Percentiles rank a stretch among this genome's conserved stretches.
Evolutionary conservation across 1,140 invertebrate genomes (phyloP).

Genomic region (Pseudomyrmex concolor): DNA sequence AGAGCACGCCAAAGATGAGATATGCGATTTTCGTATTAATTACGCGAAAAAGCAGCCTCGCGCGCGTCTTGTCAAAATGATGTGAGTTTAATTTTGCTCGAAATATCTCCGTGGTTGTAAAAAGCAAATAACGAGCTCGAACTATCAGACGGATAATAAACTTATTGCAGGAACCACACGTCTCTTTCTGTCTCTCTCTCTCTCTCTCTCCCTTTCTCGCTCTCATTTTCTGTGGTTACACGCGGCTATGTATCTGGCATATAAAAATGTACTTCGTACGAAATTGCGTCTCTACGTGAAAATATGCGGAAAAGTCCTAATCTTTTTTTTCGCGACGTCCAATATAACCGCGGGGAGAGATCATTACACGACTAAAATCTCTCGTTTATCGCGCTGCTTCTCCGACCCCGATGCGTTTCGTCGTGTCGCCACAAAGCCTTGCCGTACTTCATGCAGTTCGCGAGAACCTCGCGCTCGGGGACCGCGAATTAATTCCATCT

Average conservation of each 20-base stretch:
- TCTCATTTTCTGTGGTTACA: not conserved
- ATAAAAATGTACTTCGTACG: constrained; percentile 14
- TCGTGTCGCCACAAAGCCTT: constrained; percentile 47
- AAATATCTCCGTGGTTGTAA: not conserved
- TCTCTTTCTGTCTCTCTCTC: no score
- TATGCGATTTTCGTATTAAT: constrained; percentile 48
- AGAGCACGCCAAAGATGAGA: not conserved
- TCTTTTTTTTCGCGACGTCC: constrained; percentile 20
- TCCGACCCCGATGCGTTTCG: constrained; percentile 22
- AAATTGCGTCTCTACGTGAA: constrained; percentile 43
- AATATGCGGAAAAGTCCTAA: constrained; percentile 28
- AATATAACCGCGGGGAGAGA: constrained; percentile 36
- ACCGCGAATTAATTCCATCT: constrained; percentile 57
- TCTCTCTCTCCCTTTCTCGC: no score
- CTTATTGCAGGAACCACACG: not conserved
- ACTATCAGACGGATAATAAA: constrained; percentile 31
- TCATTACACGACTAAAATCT: constrained; percentile 56
- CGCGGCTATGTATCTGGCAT: constrained; percentile 15
- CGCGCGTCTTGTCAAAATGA: constrained; percentile 20
- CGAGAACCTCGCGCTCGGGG: constrained; percentile 44
- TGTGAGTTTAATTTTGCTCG: constrained; percentile 33
- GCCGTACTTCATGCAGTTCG: constrained; percentile 44
- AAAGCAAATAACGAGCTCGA: constrained; percentile 30
- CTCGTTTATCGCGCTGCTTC: constrained; percentile 33
- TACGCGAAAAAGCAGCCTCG: constrained; percentile 15